Percentiles rank a stretch among this genome's conserved stretches.
phyloP scores from a whole-genome alignment of 2,888 invertebrate genomes.

The Nomada fabriciana region DNA sequence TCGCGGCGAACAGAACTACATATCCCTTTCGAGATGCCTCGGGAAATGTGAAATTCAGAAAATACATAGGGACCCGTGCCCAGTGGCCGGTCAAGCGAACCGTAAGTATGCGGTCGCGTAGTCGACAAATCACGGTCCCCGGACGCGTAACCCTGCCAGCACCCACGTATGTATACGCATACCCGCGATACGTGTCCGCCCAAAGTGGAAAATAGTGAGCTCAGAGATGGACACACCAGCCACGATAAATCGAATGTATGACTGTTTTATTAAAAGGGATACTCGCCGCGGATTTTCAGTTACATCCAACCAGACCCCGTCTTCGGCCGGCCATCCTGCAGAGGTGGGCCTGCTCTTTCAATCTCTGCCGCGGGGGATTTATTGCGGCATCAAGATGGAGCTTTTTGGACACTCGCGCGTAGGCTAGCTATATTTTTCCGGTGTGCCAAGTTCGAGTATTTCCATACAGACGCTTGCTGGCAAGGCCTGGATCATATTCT shows the following conservation, averaged over 20 bases:
- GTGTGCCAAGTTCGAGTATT: too few relatives aligned
- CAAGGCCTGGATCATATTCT: too few relatives aligned
- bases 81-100: constrained; percentile 55
- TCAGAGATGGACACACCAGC: constrained; percentile 47
- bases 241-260: constrained; percentile 55
- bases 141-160: constrained; percentile 29
- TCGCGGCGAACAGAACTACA: constrained; percentile 67
- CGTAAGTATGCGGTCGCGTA: constrained; percentile 61
- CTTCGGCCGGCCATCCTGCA: constrained; percentile 1
- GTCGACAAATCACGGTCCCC: constrained; percentile 62
- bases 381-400: constrained; percentile 18
- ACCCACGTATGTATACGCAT: constrained; percentile 28
- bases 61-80: constrained; percentile 54
- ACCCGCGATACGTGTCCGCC: constrained; percentile 40
- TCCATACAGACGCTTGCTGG: not conserved
- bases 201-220: constrained; percentile 60
- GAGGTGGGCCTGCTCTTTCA: constrained; percentile 6
- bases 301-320: constrained; percentile 7
- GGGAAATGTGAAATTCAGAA: constrained; percentile 76
- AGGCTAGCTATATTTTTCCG: not conserved
- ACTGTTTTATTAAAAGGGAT: constrained; percentile 47
- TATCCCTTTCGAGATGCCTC: constrained; percentile 73
- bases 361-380: constrained; percentile 24
- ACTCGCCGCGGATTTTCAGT: constrained; percentile 38
- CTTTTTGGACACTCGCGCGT: constrained; percentile 3